phyloP scores from a whole-genome alignment of 2,888 invertebrate species.

The Eulithis testata region DNA sequence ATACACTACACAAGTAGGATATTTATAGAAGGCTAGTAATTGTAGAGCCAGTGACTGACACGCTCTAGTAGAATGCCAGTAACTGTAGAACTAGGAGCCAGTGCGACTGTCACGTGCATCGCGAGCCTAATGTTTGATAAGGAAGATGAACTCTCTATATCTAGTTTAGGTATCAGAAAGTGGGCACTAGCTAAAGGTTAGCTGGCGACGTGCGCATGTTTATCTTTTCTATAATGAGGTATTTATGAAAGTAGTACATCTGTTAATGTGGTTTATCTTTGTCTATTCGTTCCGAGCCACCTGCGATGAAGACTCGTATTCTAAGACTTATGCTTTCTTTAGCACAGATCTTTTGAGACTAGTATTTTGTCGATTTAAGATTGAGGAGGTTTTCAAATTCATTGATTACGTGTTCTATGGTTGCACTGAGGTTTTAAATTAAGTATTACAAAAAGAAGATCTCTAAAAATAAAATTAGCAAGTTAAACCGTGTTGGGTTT shows the following conservation, averaged over 20 bases:
- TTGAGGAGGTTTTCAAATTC: too few species aligned
- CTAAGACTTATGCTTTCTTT: too few species aligned
- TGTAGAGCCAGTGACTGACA: background rate
- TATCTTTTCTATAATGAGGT: slow-evolving; percentile 33
- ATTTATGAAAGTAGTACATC: slow-evolving; percentile 34
- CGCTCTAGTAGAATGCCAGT: background rate
- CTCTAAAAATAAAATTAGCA: too few species aligned
- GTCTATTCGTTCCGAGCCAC: slow-evolving; percentile 12
- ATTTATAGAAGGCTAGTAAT: background rate
- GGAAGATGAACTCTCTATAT: slow-evolving; percentile 37
- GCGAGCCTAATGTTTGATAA: slow-evolving; percentile 36
- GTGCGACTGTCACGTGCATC: slow-evolving; percentile 10
- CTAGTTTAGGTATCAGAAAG: slow-evolving; percentile 37
- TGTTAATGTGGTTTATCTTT: slow-evolving; percentile 24
- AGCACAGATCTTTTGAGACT: too few species aligned
- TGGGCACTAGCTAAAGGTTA: slow-evolving; percentile 28
- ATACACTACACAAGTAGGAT: too few species aligned
- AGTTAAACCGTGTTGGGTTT: too few species aligned
- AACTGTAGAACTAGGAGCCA: slow-evolving; percentile 1
- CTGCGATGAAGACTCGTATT: background rate
- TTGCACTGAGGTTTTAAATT: too few species aligned
- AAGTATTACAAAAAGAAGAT: too few species aligned
- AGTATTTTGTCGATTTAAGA: too few species aligned
- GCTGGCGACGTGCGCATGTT: slow-evolving; percentile 26
- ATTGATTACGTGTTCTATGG: too few species aligned